phyloP scores from a whole-genome alignment of 2,888 invertebrate genomes.

The Pheosia gnoma region DNA sequence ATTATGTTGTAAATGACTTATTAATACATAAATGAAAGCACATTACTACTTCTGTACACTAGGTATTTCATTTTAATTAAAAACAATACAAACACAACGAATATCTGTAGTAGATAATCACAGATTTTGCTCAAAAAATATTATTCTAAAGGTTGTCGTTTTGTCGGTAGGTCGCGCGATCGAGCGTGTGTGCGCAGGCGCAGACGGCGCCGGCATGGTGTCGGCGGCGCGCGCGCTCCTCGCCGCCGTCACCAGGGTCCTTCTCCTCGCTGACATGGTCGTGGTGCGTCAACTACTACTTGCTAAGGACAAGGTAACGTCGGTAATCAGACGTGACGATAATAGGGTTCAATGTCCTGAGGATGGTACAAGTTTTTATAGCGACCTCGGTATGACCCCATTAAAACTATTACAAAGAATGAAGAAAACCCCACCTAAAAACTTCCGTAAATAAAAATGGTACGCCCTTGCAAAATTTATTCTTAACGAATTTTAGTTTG shows the following conservation, averaged over 20 bases:
- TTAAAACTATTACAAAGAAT: neutral
- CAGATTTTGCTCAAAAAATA: too few species aligned
- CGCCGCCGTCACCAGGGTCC: constrained; percentile 97
- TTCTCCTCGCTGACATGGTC: constrained; percentile 98
- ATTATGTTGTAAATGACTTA: too few species aligned
- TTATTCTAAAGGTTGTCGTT: neutral
- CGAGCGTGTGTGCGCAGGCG: constrained; percentile 94
- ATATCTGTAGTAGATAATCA: too few species aligned
- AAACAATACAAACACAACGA: too few species aligned
- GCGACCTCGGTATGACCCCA: neutral
- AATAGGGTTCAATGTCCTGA: neutral
- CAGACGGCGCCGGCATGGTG: constrained; percentile 91
- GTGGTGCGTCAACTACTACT: constrained; percentile 97
- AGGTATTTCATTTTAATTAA: too few species aligned
- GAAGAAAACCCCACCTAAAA: neutral
- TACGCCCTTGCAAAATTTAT: neutral
- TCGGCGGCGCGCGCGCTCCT: constrained; percentile 96
- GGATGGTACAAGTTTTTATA: neutral
- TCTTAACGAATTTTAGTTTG: neutral
- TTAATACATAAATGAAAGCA: too few species aligned
- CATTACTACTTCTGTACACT: too few species aligned
- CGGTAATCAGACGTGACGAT: constrained; percentile 19
- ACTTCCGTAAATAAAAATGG: neutral
- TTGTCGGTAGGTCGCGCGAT: constrained; percentile 90
- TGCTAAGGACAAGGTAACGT: constrained; percentile 95